phyloP scores from a whole-genome alignment of 2,888 invertebrate genomes.

The Caenorhabditis zanzibari region DNA sequence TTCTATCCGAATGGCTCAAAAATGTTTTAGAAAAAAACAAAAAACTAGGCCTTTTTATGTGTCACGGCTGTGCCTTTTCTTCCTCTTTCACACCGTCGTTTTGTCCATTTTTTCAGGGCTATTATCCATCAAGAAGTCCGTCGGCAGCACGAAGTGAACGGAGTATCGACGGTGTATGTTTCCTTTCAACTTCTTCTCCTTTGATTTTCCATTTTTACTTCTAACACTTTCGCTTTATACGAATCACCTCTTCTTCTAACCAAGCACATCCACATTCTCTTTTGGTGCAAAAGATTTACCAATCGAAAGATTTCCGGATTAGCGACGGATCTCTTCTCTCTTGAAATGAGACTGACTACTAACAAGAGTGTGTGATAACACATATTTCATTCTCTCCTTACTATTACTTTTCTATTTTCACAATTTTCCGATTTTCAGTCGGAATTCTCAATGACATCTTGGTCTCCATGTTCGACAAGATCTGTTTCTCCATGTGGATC shows the following conservation, averaged over 20 bases:
- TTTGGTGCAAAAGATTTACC: constrained; percentile 32
- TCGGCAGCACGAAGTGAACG: constrained; percentile 73
- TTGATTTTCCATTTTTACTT: constrained; percentile 37
- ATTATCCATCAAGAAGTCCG: constrained; percentile 75
- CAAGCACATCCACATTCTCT: constrained; percentile 12
- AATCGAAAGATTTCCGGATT: constrained; percentile 49
- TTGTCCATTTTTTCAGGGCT: constrained; percentile 72
- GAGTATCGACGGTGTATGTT: constrained; percentile 73
- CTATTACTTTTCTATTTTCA: constrained; percentile 1
- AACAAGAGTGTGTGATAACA: constrained; percentile 31
- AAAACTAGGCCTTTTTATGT: constrained; percentile 2
- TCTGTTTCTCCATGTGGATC: constrained; percentile 81
- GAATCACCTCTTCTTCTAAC: background rate
- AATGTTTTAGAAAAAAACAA: background rate
- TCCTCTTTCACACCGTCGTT: constrained; percentile 37
- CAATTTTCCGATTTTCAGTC: constrained; percentile 75
- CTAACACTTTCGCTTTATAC: background rate
- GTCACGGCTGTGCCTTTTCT: constrained; percentile 28
- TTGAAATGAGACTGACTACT: constrained; percentile 25
- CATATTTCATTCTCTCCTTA: background rate
- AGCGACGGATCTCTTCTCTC: constrained; percentile 16
- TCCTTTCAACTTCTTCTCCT: too few relatives aligned
- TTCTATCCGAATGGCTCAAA: constrained; percentile 31
- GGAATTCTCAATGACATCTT: constrained; percentile 81
- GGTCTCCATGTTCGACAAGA: constrained; percentile 81